These are phyloP conservation scores for Plebejus melissa DNA, from an alignment of 2,888 invertebrate genomes.

Conservation along the genomic window DNA sequence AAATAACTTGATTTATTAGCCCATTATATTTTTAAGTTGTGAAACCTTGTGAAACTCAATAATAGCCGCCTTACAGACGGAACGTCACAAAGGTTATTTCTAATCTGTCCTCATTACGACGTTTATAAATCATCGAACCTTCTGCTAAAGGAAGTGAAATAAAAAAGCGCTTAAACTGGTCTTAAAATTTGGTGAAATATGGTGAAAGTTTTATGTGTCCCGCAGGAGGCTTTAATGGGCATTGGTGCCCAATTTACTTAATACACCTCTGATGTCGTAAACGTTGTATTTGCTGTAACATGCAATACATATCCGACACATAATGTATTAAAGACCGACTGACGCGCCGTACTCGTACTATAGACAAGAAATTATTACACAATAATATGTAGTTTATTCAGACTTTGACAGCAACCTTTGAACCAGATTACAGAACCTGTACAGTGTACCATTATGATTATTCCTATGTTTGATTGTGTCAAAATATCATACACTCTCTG, in stretches of 20 bases:
- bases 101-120: slow-evolving; percentile 14
- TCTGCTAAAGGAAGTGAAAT: slow-evolving; percentile 5
- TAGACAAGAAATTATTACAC: no score
- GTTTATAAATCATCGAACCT: slow-evolving; percentile 1
- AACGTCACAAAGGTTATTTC: not conserved
- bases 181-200: slow-evolving; percentile 14
- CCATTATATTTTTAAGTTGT: not conserved
- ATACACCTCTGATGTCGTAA: slow-evolving; percentile 13
- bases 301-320: not conserved
- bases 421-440: no score
- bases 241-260: slow-evolving; percentile 8
- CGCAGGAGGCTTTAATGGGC: slow-evolving; percentile 5
- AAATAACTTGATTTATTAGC: not conserved
- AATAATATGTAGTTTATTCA: no score
- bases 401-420: no score
- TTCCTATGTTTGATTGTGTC: no score
- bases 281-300: not conserved
- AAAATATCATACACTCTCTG: no score
- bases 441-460: no score
- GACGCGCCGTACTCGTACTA: not conserved
- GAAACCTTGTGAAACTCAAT: not conserved
- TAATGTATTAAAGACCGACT: not conserved
- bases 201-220: slow-evolving; percentile 14
- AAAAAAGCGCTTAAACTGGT: slow-evolving; percentile 12
- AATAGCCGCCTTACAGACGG: not conserved